These are phyloP conservation scores for Crenichthys baileyi DNA, from an alignment of 2,797 vertebrate species.

Conservation along the genomic window DNA sequence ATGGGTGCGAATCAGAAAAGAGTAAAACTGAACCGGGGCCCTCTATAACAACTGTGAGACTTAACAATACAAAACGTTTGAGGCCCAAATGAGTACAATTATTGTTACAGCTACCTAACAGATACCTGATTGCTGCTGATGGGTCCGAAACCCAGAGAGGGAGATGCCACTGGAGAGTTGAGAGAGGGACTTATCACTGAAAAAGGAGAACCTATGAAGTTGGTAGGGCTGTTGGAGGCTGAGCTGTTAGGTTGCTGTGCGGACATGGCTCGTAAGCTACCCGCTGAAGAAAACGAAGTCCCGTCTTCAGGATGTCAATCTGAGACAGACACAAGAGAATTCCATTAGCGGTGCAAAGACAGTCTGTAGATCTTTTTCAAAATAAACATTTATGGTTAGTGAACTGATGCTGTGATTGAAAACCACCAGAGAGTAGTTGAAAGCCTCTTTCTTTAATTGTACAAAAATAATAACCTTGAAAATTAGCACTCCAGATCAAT, in stretches of 20 bases:
- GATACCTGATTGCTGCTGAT: constrained; percentile 90
- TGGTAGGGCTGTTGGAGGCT: constrained; percentile 84
- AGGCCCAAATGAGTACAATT: not conserved
- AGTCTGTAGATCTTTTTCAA: not conserved
- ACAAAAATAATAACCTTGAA: too few species aligned
- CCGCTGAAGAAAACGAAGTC: constrained; percentile 58
- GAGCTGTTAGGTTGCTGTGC: constrained; percentile 78
- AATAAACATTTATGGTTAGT: not conserved
- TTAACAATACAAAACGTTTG: not conserved
- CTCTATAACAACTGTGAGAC: not conserved
- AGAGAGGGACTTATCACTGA: constrained; percentile 90
- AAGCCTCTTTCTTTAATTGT: not conserved
- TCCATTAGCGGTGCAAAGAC: not conserved
- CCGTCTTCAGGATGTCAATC: constrained; percentile 81
- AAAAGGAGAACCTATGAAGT: constrained; percentile 87
- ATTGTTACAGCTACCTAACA: not conserved
- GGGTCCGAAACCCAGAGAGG: constrained; percentile 87
- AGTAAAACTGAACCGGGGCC: not conserved
- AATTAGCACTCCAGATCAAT: too few species aligned
- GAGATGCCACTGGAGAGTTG: constrained; percentile 86
- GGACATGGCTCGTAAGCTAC: constrained; percentile 72
- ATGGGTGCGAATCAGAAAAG: not conserved
- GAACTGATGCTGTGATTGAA: not conserved
- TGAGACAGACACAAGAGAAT: constrained; percentile 48
- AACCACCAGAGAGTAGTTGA: not conserved